phyloP scores from a whole-genome alignment of 2,113 vertebrate species.

The Corydoras maculifer region DNA sequence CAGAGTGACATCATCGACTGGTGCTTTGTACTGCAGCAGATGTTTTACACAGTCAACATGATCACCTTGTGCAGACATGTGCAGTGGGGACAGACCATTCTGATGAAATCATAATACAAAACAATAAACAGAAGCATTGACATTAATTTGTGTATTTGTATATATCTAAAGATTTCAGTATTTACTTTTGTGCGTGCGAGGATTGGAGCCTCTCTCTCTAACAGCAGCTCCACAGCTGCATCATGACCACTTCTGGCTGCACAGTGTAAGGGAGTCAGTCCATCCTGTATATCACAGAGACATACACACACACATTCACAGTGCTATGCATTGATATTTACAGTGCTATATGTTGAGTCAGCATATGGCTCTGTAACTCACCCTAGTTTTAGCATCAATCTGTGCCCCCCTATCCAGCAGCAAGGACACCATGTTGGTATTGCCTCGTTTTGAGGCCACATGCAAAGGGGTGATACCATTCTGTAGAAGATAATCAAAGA shows the following conservation, averaged over 20 bases:
- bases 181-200: conserved; percentile 92
- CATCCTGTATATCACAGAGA: conserved; percentile 70
- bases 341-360: background rate
- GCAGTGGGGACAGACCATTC: conserved; percentile 93
- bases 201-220: conserved; percentile 87
- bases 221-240: conserved; percentile 81
- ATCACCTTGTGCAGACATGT: conserved; percentile 97
- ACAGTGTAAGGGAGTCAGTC: conserved; percentile 91
- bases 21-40: conserved; percentile 87
- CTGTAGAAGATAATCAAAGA: conserved; percentile 53
- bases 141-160: background rate
- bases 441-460: conserved; percentile 93
- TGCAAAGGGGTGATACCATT: conserved; percentile 97
- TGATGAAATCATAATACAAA: conserved; percentile 44
- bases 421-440: conserved; percentile 94
- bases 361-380: conserved; percentile 54
- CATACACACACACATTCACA: conserved; percentile 13
- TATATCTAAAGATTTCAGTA: background rate
- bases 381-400: conserved; percentile 97
- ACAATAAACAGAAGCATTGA: too few relatives aligned
- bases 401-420: conserved; percentile 89
- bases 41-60: conserved; percentile 94
- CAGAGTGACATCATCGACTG: conserved; percentile 92
- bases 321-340: too few relatives aligned
- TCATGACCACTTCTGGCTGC: conserved; percentile 94